phyloP scores from a whole-genome alignment of 2,113 vertebrate genomes.

The Grallaria varia region DNA sequence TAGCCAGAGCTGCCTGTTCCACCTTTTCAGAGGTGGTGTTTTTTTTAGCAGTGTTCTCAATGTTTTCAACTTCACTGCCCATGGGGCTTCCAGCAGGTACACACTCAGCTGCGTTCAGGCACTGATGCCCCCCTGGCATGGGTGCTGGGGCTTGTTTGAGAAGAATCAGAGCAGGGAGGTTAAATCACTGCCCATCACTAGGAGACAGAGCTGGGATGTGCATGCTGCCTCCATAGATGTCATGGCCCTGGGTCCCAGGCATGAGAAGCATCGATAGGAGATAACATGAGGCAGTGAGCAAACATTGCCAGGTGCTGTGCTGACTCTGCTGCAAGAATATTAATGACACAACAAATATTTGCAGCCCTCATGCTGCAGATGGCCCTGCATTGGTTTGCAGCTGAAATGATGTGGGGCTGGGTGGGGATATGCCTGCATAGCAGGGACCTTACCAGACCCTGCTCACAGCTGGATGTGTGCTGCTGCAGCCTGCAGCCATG shows the following conservation, averaged over 20 bases:
- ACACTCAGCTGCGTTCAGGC: background rate
- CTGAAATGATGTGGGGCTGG: background rate
- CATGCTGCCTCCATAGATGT: background rate
- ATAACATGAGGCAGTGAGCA: background rate
- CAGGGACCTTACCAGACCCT: background rate
- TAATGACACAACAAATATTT: background rate
- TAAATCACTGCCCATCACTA: background rate
- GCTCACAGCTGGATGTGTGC: accelerated
- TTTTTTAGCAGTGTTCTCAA: background rate
- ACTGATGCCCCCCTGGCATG: background rate
- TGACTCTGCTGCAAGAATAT: background rate
- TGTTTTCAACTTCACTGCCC: background rate
- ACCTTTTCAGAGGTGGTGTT: background rate
- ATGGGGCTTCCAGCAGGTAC: background rate
- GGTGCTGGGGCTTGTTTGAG: background rate
- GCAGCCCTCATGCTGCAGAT: background rate
- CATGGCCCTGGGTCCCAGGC: background rate
- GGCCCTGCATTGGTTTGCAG: background rate
- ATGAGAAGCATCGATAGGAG: background rate
- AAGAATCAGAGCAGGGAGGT: background rate
- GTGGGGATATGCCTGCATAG: background rate
- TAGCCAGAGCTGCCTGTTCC: background rate
- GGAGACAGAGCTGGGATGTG: background rate
- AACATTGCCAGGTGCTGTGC: background rate
- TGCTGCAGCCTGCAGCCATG: background rate